Evolutionary conservation across 1,140 invertebrate species (phyloP).

Genomic region (Sarcophaga bullata): DNA sequence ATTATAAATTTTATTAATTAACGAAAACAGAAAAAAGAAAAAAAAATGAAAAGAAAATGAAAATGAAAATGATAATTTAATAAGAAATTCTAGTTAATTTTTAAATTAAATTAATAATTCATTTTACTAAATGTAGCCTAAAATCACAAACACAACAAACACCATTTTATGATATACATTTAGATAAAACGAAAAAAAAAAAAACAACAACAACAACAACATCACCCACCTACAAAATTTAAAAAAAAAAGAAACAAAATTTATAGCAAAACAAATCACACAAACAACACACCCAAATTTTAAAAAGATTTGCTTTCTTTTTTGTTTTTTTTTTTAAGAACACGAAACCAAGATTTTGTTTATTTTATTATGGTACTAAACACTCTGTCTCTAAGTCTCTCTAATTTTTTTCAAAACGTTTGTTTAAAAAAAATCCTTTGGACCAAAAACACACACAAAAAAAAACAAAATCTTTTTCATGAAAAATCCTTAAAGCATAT

Average conservation of each 20-base stretch:
- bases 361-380: background rate
- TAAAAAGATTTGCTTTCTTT: background rate
- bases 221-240: slow-evolving; percentile 28
- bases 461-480: background rate
- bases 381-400: slow-evolving; percentile 32
- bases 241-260: background rate
- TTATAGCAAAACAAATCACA: background rate
- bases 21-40: background rate
- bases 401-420: background rate
- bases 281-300: background rate
- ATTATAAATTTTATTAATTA: background rate
- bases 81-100: slow-evolving; percentile 31
- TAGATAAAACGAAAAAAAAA: background rate
- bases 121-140: slow-evolving; percentile 25
- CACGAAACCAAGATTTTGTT: background rate
- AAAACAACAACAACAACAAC: slow-evolving; percentile 11
- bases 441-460: slow-evolving; percentile 9
- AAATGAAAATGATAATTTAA: background rate
- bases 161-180: background rate
- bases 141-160: background rate
- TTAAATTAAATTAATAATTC: slow-evolving; percentile 33
- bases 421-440: slow-evolving; percentile 17
- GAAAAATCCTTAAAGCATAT: background rate
- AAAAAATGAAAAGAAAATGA: too few relatives aligned
- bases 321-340: background rate